Evolutionary conservation across 1,140 invertebrate species (phyloP), one percentile per base, ranked within the genome.

Genomic region (Leptestheria dahalacensis): DNA sequence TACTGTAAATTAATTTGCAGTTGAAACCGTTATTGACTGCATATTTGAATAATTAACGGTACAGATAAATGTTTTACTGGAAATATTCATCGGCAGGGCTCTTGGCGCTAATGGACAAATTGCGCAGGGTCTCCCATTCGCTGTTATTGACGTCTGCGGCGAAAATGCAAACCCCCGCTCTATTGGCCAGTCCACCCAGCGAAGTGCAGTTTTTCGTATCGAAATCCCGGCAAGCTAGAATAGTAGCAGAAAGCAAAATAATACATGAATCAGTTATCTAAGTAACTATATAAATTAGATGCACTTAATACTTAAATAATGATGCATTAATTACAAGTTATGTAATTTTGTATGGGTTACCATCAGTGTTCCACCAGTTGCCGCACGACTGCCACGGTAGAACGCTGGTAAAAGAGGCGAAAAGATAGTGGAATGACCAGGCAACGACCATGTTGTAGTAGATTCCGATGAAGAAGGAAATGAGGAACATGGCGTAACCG

Each of bases 391-490:
- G 79, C 87, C 87, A 90, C 0, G 86, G 86, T 52, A 89, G 69
- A 63, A 80, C 77, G 57, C 69, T 78, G 41, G 74, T 74, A 64
- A 88, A 79, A 9, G 85, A 87, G 28, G 83, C 82, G 61, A 81
- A 81, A 76, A 90, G 83, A 70, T 89, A 90, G 69, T 84, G 83
- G 48, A 89, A 80, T 48, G 85, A 86, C 85, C 86, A 88, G 48
- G 83, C 86, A 63, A 89, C 87, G 62, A 90, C 86, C n/a, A 87
- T 77, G 66, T 88, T 89, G 70, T 89, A 90, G 69, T 86, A 86
- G 46, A 85, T 74, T 77, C 85, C 84, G n/a, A 90, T 85, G 53
- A 89, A 77, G 64, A 81, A 81, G 48, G 86, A 88, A 3, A 89
- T 82, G 33, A 88, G 80, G 46, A 88, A 83, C 85, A 89, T 89